Evolutionary conservation across 2,113 vertebrate species (phyloP), one percentile per base, ranked within the genome.

Genomic region (Nansenia antarctica): DNA sequence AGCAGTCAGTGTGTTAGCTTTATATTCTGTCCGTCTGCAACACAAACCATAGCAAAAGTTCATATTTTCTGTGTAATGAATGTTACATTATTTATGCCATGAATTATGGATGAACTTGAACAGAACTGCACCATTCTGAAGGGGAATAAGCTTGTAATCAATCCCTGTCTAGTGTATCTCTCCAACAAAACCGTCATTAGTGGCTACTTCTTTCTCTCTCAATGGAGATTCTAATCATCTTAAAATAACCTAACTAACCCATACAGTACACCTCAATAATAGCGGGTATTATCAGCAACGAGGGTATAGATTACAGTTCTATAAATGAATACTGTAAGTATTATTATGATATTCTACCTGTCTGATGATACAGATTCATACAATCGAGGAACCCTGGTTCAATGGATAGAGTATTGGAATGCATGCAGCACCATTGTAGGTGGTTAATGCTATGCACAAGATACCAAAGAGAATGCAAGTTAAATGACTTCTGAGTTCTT

Each of bases 71-170:
- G 65, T 88, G 86, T 93, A 91, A 92, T 90, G 88, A 91, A 92
- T 84, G 83, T 79, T 90, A 82, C 87, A 92, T 91, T 93, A 93
- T 92, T 92, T 88, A 92, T 91, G 67, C 70, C 65, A 86, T 90
- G 87, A 89, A 93, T 91, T 87, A 91, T 91, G 88, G 87, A 92
- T 91, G 84, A 80, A 87, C 75, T 78, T 69, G 14, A 76, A 77
- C 81, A 80, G 85, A 89, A 86, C 79, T 80, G 83, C 73, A 47
- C 77, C 74, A 84, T 81, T 70, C 73, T 78, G 80, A 81, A 85
- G 68, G 54, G 73, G 70, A 74, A 61, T 31, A 1, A 72, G 69
- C 76, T 82, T 79, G 76, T 86, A 85, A 91, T 91, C 89, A 87
- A 88, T 89, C 76, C 77, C 72, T 76, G 82, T 88, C 80, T 84